phyloP scores from a whole-genome alignment of 2,888 invertebrate genomes.

The Alcis repandata region DNA sequence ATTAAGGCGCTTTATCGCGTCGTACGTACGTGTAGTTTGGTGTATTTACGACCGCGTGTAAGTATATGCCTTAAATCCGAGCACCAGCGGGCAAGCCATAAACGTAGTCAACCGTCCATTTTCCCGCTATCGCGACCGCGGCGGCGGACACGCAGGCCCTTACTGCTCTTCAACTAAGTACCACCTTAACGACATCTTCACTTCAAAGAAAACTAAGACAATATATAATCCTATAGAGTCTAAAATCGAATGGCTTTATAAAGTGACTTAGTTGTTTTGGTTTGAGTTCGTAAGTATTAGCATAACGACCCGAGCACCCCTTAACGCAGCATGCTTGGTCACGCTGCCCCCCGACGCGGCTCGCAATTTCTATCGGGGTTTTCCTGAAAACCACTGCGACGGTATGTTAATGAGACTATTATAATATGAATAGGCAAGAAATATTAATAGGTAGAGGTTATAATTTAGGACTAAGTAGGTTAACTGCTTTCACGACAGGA shows the following conservation, averaged over 20 bases:
- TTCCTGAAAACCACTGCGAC: slow-evolving; percentile 74
- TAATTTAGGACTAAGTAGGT: slow-evolving; percentile 44
- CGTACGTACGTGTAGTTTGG: slow-evolving; percentile 64
- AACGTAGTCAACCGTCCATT: slow-evolving; percentile 86
- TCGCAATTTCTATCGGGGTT: slow-evolving; percentile 81
- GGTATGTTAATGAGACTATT: slow-evolving; percentile 59
- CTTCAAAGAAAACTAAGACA: slow-evolving; percentile 26
- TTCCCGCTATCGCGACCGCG: slow-evolving; percentile 81
- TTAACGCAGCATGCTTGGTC: slow-evolving; percentile 86
- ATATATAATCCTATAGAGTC: slow-evolving; percentile 28
- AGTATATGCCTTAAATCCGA: slow-evolving; percentile 77
- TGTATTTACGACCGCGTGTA: slow-evolving; percentile 71
- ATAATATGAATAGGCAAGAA: slow-evolving; percentile 51
- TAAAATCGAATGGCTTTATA: slow-evolving; percentile 33
- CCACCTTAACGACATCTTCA: slow-evolving; percentile 44
- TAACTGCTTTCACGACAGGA: slow-evolving; percentile 31
- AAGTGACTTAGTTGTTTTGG: slow-evolving; percentile 43
- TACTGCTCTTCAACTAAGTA: slow-evolving; percentile 43
- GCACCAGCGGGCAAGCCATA: slow-evolving; percentile 79
- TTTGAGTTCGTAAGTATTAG: slow-evolving; percentile 68
- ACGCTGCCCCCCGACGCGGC: slow-evolving; percentile 81
- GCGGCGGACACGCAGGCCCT: slow-evolving; percentile 77
- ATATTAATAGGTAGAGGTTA: slow-evolving; percentile 42
- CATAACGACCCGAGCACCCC: slow-evolving; percentile 84
- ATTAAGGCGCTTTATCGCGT: slow-evolving; percentile 75